Conservation (phyloP, 2,888 invertebrate species). For the Sipha maydis region DNA sequence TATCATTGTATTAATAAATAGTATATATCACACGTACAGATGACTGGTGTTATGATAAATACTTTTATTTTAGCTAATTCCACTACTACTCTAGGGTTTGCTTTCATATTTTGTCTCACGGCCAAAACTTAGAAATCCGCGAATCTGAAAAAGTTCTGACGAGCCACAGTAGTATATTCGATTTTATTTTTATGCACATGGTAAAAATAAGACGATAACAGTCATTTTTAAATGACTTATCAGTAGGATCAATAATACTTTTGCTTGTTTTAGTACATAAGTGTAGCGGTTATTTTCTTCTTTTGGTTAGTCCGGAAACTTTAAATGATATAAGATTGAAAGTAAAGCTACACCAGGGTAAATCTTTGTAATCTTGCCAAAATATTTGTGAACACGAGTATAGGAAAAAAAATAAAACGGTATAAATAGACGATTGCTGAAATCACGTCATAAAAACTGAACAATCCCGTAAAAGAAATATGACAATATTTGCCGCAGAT, state of each 20-base stretch:
- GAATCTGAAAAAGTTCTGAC: background rate
- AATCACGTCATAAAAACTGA: conserved; percentile 33
- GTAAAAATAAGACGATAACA: background rate
- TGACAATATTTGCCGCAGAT: background rate
- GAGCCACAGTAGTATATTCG: background rate
- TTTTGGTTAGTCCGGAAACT: background rate
- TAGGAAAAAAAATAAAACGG: conserved; percentile 25
- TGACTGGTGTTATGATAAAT: conserved; percentile 42
- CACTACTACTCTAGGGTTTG: background rate
- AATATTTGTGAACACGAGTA: conserved; percentile 20
- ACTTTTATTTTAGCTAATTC: conserved; percentile 28
- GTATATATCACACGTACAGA: conserved; percentile 5
- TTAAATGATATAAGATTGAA: conserved; percentile 16
- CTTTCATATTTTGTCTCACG: conserved; percentile 22
- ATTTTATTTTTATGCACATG: background rate
- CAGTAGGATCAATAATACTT: background rate
- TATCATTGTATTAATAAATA: conserved; percentile 40
- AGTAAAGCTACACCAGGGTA: conserved; percentile 17
- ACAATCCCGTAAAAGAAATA: conserved; percentile 8
- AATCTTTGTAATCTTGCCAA: conserved; percentile 56
- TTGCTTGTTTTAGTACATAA: background rate
- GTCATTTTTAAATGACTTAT: background rate
- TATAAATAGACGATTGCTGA: conserved; percentile 48
- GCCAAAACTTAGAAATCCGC: background rate
- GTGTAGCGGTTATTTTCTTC: background rate